These are phyloP conservation scores for Ptychadena robeensis DNA, from an alignment of 2,797 vertebrate species.

Conservation along the genomic window DNA sequence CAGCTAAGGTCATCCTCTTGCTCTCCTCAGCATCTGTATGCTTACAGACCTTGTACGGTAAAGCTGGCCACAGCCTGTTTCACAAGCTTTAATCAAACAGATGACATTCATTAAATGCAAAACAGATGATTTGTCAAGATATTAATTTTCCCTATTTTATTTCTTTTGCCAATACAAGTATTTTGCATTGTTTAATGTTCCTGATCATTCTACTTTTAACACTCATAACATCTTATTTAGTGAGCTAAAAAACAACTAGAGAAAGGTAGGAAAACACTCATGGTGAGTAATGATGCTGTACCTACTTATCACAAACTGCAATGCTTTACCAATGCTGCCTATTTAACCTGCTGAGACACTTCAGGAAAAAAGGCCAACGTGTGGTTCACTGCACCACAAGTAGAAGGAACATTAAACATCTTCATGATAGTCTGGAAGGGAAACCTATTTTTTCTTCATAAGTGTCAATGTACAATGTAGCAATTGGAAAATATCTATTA, in stretches of 20 bases:
- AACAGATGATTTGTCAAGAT: not conserved
- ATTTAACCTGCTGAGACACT: not conserved
- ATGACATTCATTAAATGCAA: slow-evolving; percentile 14
- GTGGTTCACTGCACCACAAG: too few species aligned
- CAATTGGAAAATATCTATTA: too few species aligned
- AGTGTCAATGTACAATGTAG: too few species aligned
- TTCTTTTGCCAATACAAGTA: not conserved
- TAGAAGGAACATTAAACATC: too few species aligned
- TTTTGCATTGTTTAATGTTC: not conserved
- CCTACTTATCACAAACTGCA: too few species aligned
- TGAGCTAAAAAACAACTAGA: not conserved
- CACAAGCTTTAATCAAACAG: not conserved
- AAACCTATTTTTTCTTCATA: too few species aligned
- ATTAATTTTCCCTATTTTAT: slow-evolving; percentile 16
- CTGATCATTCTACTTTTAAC: too few species aligned
- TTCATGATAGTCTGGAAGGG: too few species aligned
- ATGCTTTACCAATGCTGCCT: too few species aligned
- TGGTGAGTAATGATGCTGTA: too few species aligned
- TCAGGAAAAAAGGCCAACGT: too few species aligned
- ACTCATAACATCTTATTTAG: not conserved
- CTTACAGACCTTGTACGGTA: not conserved
- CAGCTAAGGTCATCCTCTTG: slow-evolving; percentile 50
- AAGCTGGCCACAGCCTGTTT: slow-evolving; percentile 17
- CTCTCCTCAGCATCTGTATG: slow-evolving; percentile 18
- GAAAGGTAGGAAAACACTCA: not conserved